Base-by-base conservation (phyloP, 2,797 vertebrate genomes). In the Spheniscus humboldti region DNA sequence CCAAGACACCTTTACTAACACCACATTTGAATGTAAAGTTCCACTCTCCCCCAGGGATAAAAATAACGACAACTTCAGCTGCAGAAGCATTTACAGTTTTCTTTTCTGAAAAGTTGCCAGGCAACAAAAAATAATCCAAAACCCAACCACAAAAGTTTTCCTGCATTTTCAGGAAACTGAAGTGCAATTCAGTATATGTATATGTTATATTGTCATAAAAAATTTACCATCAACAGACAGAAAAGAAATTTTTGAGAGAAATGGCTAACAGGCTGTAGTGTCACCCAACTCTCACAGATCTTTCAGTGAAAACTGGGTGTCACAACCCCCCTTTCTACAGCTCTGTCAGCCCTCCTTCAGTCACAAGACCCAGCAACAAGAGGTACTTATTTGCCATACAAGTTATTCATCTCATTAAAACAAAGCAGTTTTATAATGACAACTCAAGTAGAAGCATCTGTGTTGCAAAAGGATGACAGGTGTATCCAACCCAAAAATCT, bases 1-100 rank as follows among this genome's bases (percentile, higher is more conserved):
- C 4, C 33, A 67, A 86, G 45, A 81, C 37, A 88, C 22, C 31
- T 59, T 80, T 45, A 57, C 76, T 88, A 82, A 95, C 87, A 86
- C 53, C 56, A 53, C 33, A 89, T 94, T 91, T 94, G 43, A 90
- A 96, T 88, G 37, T 53, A n/a, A 90, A 92, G 64, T 81, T 94
- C 35, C n/a, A 35, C 43, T 57, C 23, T 73, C 12, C 18, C 35
- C 37, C 25, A 64, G 48, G 35, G 56, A 48, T 18, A 56, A 82
- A 81, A 94, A 67, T 7, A 90, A 28, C 18, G 82, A 17, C 47
- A 78, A 45, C 10, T 86, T 77, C 37, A 72, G 50, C n/a, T 71
- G 41, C 22, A 79, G 64, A 78, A 90, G 28, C 18, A 67, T 63
- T 91, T 39, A n/a, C 9, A 56, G 28, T 25, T 79, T 71, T 69